Evolutionary conservation across 2,113 vertebrate species (phyloP), one percentile per base, ranked within the genome.

Genomic region (Eclectus roratus): DNA sequence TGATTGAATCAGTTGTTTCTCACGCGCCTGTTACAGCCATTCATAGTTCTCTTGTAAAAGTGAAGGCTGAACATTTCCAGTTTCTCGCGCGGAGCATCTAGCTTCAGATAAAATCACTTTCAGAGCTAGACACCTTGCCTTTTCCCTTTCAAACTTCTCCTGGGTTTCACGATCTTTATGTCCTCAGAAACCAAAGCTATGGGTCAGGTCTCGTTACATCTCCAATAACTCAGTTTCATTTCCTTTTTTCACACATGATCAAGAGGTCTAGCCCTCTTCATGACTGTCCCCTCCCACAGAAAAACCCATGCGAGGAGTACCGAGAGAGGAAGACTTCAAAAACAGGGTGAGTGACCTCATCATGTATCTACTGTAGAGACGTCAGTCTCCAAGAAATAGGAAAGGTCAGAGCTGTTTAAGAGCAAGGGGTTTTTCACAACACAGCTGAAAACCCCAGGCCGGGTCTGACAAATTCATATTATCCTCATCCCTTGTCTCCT

Each of bases 161-260:
- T 72, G 23, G 5, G 44, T 73, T 90, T 91, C 73, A 46, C 0
- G 1, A 41, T 64, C 89, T 84, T 84, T 91, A 27, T 69, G 61
- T 89, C 93, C 88, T 93, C 64, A 60, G 94, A 94, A 95, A 94
- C 71, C 35, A 28, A 94, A 83, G 60, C 49, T 85, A 65, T 82
- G 85, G 83, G 70, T 91, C 60, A 84, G 89, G 83, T 46, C 83
- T 78, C 43, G 44, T 80, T 92, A 58, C 37, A 68, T 55, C 87
- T 87, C 60, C 60, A 80, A 66, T 74, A 89, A 68, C 24, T 93
- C 79, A 27, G 82, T 94, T 93, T 94, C 95, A 91, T 96, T 97
- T 97, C 95, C 94, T 96, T 95, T 96, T 97, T 96, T 95, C 78
- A 84, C 88, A 84, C 90, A 96, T 92, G 80, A 94, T 93, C 73